A percentile compares a stretch with the other conserved stretches of the same genome.
Evolutionary conservation across 2,113 vertebrate genomes (phyloP).

Genomic region (rabbit (Oryctolagus cuniculus)): DNA sequence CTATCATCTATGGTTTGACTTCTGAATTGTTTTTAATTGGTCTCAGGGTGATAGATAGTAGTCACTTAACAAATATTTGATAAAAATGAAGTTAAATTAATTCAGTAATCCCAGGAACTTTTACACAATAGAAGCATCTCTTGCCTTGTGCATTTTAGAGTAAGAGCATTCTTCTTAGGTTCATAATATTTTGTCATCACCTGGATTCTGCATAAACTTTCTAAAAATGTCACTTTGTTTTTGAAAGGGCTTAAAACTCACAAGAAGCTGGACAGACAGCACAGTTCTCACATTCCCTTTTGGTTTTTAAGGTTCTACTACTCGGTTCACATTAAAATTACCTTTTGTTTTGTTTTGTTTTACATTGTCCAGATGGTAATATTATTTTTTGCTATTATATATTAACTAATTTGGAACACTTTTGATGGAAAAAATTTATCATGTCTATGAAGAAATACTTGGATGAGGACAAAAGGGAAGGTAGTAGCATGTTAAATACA

Average conservation of each 20-base stretch:
- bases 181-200: constrained; percentile 14
- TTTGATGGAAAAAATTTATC: not conserved
- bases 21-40: not conserved
- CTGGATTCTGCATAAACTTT: not conserved
- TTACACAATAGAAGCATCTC: not conserved
- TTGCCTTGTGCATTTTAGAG: not conserved
- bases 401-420: not conserved
- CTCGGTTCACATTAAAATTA: constrained; percentile 1
- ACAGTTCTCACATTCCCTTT: not conserved
- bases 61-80: not conserved
- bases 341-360: not conserved
- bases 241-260: not conserved
- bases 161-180: not conserved
- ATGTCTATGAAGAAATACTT: not conserved
- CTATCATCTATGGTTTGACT: not conserved
- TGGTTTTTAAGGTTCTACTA: not conserved
- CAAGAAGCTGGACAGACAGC: not conserved
- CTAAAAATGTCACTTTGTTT: not conserved
- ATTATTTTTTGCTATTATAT: not conserved
- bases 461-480: not conserved
- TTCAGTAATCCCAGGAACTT: not conserved
- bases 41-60: not conserved
- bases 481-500: not conserved
- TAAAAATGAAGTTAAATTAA: constrained; percentile 11
- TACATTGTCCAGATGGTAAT: not conserved